A percentile compares a stretch with the other conserved stretches of the same genome.
These are phyloP conservation scores for Furcifer pardalis DNA, from an alignment of 2,797 vertebrate genomes.

Conservation along the genomic window DNA sequence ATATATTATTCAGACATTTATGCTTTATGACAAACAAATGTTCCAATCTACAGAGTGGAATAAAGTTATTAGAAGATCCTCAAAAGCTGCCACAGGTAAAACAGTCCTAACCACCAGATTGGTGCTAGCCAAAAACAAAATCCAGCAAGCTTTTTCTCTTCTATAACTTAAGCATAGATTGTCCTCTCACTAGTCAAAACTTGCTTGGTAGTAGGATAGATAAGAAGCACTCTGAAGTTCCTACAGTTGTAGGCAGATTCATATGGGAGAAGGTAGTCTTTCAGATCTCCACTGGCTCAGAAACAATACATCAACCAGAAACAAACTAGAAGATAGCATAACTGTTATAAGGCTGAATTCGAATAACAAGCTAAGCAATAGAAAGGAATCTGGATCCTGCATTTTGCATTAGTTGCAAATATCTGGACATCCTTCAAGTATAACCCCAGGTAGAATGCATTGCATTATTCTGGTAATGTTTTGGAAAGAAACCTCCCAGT, in stretches of 20 bases:
- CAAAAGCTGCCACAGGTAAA: not conserved
- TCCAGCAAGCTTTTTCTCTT: not conserved
- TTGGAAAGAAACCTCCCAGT: not conserved
- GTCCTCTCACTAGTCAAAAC: no score
- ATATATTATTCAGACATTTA: not conserved
- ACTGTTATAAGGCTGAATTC: not conserved
- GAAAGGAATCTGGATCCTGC: not conserved
- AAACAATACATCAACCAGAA: not conserved
- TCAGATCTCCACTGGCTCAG: not conserved
- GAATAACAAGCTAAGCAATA: not conserved
- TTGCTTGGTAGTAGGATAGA: not conserved
- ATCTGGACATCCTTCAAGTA: not conserved
- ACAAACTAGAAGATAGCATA: not conserved
- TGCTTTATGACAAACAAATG: no score
- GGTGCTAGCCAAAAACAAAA: not conserved
- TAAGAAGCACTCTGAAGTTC: not conserved
- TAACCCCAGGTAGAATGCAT: not conserved
- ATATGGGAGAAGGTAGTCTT: not conserved
- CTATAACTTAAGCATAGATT: not conserved
- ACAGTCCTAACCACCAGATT: not conserved
- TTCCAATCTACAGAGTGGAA: no score
- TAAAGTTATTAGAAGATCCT: not conserved
- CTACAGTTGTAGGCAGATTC: not conserved
- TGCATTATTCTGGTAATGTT: not conserved
- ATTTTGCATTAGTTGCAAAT: not conserved